Percentiles rank a stretch among this genome's conserved stretches.
These are phyloP conservation scores for Aspiorhynchus laticeps DNA, from an alignment of 2,113 vertebrate genomes.

Conservation along the genomic window DNA sequence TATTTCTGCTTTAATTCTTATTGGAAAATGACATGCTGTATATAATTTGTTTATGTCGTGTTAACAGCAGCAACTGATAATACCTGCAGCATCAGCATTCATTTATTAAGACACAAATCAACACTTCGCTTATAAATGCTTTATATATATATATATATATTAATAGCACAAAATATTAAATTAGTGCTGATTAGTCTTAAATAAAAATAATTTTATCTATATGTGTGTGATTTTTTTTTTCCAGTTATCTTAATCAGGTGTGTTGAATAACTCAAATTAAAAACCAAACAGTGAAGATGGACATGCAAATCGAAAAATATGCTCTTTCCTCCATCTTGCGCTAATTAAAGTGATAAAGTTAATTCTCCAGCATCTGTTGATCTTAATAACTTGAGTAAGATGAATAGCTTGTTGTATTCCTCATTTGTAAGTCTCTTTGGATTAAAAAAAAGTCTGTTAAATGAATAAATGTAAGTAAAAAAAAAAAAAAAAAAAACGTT, in stretches of 20 bases:
- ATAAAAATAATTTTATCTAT: not conserved
- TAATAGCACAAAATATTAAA: not conserved
- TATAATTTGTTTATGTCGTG: not conserved
- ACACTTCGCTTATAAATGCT: not conserved
- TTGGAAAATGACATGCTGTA: not conserved
- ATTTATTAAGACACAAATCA: not conserved
- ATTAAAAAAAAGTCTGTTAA: not conserved
- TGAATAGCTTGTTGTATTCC: not conserved
- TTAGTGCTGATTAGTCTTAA: not conserved
- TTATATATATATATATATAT: not conserved
- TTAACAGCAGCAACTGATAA: not conserved
- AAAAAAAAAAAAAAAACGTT: not conserved
- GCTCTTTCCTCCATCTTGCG: not conserved
- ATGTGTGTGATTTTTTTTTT: not conserved
- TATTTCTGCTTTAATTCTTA: not conserved
- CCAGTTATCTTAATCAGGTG: not conserved
- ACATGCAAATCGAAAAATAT: not conserved
- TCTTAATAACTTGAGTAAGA: not conserved
- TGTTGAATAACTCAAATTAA: not conserved
- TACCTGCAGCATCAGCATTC: not conserved
- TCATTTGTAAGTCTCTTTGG: not conserved
- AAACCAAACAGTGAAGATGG: not conserved
- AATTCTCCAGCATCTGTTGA: not conserved
- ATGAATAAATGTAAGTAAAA: no score
- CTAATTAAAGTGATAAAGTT: not conserved